These are phyloP conservation scores for Chrysoperla carnea DNA, from an alignment of 1,140 invertebrate genomes.

Conservation along the genomic window DNA sequence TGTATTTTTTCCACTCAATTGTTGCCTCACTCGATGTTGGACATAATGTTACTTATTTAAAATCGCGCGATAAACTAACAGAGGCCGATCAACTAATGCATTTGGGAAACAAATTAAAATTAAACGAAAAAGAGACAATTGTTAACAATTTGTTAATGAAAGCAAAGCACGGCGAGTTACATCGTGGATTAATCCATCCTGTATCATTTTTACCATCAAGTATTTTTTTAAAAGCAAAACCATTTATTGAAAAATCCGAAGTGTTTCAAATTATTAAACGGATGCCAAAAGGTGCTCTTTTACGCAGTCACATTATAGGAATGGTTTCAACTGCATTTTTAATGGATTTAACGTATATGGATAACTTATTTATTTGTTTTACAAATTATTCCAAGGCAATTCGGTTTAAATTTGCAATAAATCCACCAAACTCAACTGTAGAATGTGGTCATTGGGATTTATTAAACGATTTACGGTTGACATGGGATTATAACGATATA, in stretches of 20 bases:
- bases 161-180: constrained; percentile 39
- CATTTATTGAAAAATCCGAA: constrained; percentile 39
- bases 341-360: constrained; percentile 46
- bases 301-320: constrained; percentile 54
- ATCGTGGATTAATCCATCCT: constrained; percentile 33
- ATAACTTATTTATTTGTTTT: constrained; percentile 48
- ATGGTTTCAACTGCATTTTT: constrained; percentile 45
- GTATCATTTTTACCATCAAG: constrained; percentile 37
- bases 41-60: too few species aligned
- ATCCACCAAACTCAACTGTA: constrained; percentile 12
- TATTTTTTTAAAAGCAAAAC: constrained; percentile 46
- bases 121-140: constrained; percentile 32
- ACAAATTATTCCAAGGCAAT: constrained; percentile 16
- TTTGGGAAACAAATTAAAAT: too few species aligned
- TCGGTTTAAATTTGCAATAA: constrained; percentile 19
- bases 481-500: constrained; percentile 20
- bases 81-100: too few species aligned
- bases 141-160: constrained; percentile 48
- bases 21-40: too few species aligned
- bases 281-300: constrained; percentile 51
- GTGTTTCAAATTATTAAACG: constrained; percentile 50
- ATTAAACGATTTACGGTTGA: constrained; percentile 29
- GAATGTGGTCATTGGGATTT: constrained; percentile 34
- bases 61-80: too few species aligned
- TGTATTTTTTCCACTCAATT: too few species aligned